These are phyloP conservation scores for Trachymyrmex cornetzi DNA, from an alignment of 1,140 invertebrate species.

Conservation along the genomic window DNA sequence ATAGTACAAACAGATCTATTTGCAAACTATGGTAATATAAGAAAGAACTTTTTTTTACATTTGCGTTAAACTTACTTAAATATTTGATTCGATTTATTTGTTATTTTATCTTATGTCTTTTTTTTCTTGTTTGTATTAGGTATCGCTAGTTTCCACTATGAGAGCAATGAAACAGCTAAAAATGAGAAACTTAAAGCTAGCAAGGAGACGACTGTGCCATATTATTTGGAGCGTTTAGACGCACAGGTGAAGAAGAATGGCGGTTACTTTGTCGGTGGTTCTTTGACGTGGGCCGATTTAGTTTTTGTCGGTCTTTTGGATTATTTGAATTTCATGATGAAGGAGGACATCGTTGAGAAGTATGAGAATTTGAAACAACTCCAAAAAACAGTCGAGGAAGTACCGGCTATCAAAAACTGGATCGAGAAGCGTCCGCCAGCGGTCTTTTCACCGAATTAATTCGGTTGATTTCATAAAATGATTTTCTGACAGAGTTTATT, in stretches of 20 bases:
- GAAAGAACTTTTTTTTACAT: not conserved
- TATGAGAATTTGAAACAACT: slow-evolving; percentile 88
- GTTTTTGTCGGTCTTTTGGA: slow-evolving; percentile 89
- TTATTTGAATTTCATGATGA: slow-evolving; percentile 88
- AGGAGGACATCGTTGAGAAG: slow-evolving; percentile 87
- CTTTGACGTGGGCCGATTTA: slow-evolving; percentile 90
- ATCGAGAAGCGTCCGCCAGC: slow-evolving; percentile 88
- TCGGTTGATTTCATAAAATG: slow-evolving; percentile 79
- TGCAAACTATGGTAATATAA: not conserved
- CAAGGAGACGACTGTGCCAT: slow-evolving; percentile 78
- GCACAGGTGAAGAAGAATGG: slow-evolving; percentile 84
- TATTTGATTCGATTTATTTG: slow-evolving; percentile 52
- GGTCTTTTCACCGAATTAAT: slow-evolving; percentile 54
- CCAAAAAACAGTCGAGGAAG: slow-evolving; percentile 86
- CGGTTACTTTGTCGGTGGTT: slow-evolving; percentile 83
- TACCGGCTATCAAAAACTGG: slow-evolving; percentile 90
- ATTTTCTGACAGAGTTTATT: not conserved
- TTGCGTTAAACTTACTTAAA: not conserved
- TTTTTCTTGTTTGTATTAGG: slow-evolving; percentile 77
- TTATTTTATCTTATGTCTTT: not conserved
- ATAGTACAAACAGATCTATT: not conserved
- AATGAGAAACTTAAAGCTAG: slow-evolving; percentile 74
- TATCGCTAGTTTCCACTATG: slow-evolving; percentile 81
- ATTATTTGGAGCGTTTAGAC: slow-evolving; percentile 83
- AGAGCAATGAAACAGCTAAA: slow-evolving; percentile 75